Base-by-base conservation (phyloP, 2,797 vertebrate genomes). In the Typhlichthys eigenmanni region DNA sequence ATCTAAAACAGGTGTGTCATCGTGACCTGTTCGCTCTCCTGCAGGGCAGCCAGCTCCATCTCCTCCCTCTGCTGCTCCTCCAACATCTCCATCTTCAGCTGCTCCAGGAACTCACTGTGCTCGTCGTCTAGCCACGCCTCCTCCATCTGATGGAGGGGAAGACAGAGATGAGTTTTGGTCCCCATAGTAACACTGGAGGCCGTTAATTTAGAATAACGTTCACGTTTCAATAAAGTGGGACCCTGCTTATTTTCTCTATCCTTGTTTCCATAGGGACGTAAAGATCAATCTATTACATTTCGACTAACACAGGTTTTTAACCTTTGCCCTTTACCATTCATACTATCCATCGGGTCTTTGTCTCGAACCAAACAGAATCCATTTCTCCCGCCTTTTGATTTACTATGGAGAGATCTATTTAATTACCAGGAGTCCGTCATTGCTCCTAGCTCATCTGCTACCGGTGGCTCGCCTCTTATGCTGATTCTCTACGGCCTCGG, bases 61-160 rank as follows among this genome's bases (percentile, higher is more conserved):
- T 98, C 95, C 76, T 95, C 91, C 67, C 89, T 92, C 86, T 91
- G 94, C 83, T 96, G 94, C 78, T 98, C 96, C 88, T 97, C 96
- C 90, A 99, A 68, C 94, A 96, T 93, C 88, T 97, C 95, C 91
- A 96, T 94, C 88, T 97, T 97, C 87, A 99, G 92, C 88, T 98
- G 96, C 91, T 98, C 97, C 80, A 98, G 92, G 91, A 96, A 97
- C 88, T 96, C 95, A 58, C 93, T 96, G 86, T 97, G 96, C 87
- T 99, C 97, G 89, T 99, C 97, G 85, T 98, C 96, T 85, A 98
- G 89, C 97, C 97, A 98, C 70, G 93, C 94, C 85, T 98, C 97
- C 79, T 98, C 97, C 92, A 98, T 89, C 96, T 98, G 86, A 76
- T 85, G 79, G 87, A 78, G 76, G 86, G 17, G 29, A 10, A 60